A percentile compares a stretch with the other conserved stretches of the same genome.
Conservation (phyloP, 2,113 vertebrate genomes). For the Macrotus californicus region DNA sequence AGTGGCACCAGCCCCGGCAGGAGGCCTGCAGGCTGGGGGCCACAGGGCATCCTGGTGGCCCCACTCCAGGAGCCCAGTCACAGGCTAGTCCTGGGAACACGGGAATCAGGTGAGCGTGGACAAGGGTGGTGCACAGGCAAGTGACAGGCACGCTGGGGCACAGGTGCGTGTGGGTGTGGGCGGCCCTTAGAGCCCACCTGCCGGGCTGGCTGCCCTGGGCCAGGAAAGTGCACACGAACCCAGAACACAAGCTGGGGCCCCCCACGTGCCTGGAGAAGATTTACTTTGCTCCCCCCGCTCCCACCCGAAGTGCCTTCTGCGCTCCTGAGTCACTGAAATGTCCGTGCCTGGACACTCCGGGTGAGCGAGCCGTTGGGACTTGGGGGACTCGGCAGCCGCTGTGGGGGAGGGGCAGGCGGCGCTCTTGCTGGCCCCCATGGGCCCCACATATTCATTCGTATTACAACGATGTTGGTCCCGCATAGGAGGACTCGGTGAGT, state of each 20-base stretch:
- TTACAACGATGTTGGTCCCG: too few relatives aligned
- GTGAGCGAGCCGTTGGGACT: too few relatives aligned
- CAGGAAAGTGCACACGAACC: too few relatives aligned
- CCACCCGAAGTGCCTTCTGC: neutral
- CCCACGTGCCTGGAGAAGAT: fast-evolving
- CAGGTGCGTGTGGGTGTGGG: neutral
- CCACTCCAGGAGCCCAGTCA: neutral
- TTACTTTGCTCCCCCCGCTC: fast-evolving
- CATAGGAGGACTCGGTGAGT: too few relatives aligned
- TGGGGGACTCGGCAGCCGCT: too few relatives aligned
- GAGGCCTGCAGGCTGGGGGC: neutral
- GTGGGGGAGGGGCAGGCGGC: too few relatives aligned
- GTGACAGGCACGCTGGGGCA: fast-evolving
- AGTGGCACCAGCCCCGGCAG: neutral
- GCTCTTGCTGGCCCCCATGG: too few relatives aligned
- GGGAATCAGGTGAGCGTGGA: fast-evolving
- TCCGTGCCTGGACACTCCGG: too few relatives aligned
- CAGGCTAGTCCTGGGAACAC: too few relatives aligned
- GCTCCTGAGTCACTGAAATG: too few relatives aligned
- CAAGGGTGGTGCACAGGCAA: fast-evolving
- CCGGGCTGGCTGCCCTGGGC: fast-evolving
- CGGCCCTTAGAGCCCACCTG: fast-evolving
- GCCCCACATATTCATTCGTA: too few relatives aligned
- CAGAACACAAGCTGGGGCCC: fast-evolving
- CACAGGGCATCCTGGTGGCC: neutral